These are phyloP conservation scores for Trichopoda pennipes DNA, from an alignment of 2,888 invertebrate species.

Conservation along the genomic window DNA sequence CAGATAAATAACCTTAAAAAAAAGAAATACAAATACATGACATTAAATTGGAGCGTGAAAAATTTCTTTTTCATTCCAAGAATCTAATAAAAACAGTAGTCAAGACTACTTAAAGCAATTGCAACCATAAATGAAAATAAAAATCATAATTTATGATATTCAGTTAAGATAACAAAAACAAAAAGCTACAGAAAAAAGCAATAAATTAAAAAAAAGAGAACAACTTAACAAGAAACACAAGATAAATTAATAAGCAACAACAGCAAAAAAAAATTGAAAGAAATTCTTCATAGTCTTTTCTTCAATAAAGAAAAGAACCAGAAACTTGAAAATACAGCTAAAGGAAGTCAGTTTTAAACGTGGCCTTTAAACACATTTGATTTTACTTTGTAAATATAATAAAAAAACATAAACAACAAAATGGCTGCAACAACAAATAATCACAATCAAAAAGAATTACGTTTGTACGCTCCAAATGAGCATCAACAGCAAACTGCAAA, in stretches of 20 bases:
- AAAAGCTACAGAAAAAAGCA: constrained; percentile 68
- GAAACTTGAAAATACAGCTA: background rate
- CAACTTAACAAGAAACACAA: constrained; percentile 67
- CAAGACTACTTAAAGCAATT: constrained; percentile 62
- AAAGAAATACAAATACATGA: constrained; percentile 39
- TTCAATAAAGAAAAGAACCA: background rate
- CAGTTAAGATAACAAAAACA: constrained; percentile 76
- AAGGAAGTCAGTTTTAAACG: constrained; percentile 25
- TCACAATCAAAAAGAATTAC: constrained; percentile 76
- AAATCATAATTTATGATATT: constrained; percentile 77
- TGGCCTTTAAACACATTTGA: constrained; percentile 26
- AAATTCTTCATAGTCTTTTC: constrained; percentile 25
- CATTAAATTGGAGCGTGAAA: constrained; percentile 77
- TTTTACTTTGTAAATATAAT: constrained; percentile 11
- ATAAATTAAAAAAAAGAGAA: constrained; percentile 32
- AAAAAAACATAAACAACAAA: constrained; percentile 26
- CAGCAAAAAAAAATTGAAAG: constrained; percentile 8
- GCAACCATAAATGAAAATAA: constrained; percentile 68
- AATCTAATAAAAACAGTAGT: constrained; percentile 67
- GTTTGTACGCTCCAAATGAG: constrained; percentile 71
- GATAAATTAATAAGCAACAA: constrained; percentile 31
- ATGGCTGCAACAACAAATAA: constrained; percentile 71
- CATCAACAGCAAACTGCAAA: constrained; percentile 47
- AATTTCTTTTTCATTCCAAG: constrained; percentile 62
- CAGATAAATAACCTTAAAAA: constrained; percentile 6